Evolutionary conservation across 1,140 invertebrate species (phyloP).

Genomic region (Trachymyrmex cornetzi): DNA sequence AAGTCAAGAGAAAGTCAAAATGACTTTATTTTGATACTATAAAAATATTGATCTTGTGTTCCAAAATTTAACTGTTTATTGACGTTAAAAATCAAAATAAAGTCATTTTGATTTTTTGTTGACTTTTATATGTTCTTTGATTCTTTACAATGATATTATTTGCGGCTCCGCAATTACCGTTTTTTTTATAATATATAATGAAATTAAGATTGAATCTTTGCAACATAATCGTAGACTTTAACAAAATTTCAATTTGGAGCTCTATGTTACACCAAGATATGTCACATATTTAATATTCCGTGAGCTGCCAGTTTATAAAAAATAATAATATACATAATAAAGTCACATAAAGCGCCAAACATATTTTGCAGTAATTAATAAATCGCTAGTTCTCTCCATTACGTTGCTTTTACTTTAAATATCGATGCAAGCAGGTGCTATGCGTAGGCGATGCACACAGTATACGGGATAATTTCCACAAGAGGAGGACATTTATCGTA

Average conservation of each 20-base stretch:
- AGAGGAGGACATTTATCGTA: slow-evolving; percentile 46
- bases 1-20: too few species aligned
- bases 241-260: neutral
- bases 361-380: neutral
- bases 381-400: neutral
- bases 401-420: neutral
- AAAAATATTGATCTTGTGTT: too few species aligned
- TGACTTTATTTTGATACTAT: too few species aligned
- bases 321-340: neutral
- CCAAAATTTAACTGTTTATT: too few species aligned
- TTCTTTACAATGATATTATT: neutral
- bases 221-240: neutral
- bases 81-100: too few species aligned
- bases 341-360: neutral
- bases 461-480: slow-evolving; percentile 31
- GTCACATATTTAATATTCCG: slow-evolving; percentile 6
- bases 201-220: neutral
- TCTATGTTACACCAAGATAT: neutral
- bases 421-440: neutral
- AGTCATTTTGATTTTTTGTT: too few species aligned
- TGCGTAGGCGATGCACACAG: neutral
- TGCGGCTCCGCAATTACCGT: neutral
- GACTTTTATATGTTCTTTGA: too few species aligned
- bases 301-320: neutral
- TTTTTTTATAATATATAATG: neutral